Conservation (phyloP, 2,797 vertebrate genomes). For the Hydrocynus forskahlii region DNA sequence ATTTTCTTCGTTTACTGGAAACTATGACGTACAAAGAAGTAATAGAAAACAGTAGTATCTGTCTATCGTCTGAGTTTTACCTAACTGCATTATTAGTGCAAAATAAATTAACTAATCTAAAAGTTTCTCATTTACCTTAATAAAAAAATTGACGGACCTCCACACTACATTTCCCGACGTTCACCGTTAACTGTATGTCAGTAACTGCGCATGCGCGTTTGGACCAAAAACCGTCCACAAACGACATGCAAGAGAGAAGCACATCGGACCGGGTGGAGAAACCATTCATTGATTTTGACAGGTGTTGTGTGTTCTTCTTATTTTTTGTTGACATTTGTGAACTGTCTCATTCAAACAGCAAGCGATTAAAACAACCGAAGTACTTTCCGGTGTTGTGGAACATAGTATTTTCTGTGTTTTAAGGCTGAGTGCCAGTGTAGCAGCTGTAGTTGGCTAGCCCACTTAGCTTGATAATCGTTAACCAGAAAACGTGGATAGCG, state of each 20-base stretch:
- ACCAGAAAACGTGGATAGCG: not conserved
- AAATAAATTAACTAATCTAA: not conserved
- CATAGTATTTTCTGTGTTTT: not conserved
- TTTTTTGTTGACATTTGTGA: not conserved
- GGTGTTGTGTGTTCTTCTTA: not conserved
- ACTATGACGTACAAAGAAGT: not conserved
- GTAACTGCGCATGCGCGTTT: slow-evolving; percentile 7
- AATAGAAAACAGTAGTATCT: not conserved
- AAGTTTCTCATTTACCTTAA: not conserved
- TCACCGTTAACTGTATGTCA: not conserved
- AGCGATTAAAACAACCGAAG: not conserved
- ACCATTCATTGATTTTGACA: not conserved
- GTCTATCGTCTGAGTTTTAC: not conserved
- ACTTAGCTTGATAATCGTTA: not conserved
- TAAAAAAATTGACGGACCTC: not conserved
- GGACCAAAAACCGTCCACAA: not conserved
- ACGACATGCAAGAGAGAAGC: not conserved
- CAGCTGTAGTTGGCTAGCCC: not conserved
- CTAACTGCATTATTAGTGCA: not conserved
- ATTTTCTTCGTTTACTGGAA: not conserved
- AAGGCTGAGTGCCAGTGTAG: not conserved
- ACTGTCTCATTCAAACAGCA: not conserved
- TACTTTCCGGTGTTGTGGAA: not conserved
- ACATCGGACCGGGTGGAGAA: not conserved
- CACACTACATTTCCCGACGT: slow-evolving; percentile 37